A percentile compares a stretch with the other conserved stretches of the same genome.
Conservation (phyloP, 1,140 invertebrate genomes). For the Rhagoletis zephyria region DNA sequence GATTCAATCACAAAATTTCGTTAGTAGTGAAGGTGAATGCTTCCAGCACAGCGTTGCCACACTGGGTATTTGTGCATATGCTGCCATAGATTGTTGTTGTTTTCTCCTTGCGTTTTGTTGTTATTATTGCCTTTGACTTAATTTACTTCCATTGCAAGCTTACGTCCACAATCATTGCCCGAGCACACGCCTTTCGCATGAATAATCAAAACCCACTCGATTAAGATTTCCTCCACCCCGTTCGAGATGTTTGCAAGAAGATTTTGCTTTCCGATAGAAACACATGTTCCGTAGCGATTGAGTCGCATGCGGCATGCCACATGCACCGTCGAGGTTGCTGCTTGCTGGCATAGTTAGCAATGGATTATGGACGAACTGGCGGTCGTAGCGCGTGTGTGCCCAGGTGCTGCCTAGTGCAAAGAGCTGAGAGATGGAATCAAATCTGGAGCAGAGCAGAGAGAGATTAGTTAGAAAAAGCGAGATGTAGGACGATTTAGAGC, state of each 20-base stretch:
- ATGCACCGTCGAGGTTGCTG: not conserved
- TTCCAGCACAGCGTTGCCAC: not conserved
- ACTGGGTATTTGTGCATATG: not conserved
- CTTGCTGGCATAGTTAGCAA: not conserved
- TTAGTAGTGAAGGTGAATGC: not conserved
- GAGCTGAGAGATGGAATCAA: too few species aligned
- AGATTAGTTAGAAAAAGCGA: not conserved
- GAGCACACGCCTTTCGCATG: slow-evolving; percentile 12
- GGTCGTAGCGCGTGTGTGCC: not conserved
- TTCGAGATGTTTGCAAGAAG: not conserved
- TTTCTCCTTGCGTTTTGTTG: not conserved
- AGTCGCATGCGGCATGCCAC: too few species aligned
- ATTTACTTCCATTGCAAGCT: slow-evolving; percentile 1
- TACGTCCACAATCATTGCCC: slow-evolving; percentile 10
- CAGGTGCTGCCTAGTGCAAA: not conserved
- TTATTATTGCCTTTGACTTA: not conserved
- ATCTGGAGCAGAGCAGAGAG: not conserved
- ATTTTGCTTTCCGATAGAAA: not conserved
- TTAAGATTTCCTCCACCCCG: not conserved
- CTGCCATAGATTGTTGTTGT: not conserved
- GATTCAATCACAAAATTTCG: slow-evolving; percentile 37
- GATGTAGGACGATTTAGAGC: not conserved
- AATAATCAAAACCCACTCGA: slow-evolving; percentile 43
- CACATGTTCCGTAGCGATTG: slow-evolving; percentile 22
- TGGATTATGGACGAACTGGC: slow-evolving; percentile 3